Conservation (phyloP, 2,888 invertebrate genomes). For the Ariolimax columbianus region DNA sequence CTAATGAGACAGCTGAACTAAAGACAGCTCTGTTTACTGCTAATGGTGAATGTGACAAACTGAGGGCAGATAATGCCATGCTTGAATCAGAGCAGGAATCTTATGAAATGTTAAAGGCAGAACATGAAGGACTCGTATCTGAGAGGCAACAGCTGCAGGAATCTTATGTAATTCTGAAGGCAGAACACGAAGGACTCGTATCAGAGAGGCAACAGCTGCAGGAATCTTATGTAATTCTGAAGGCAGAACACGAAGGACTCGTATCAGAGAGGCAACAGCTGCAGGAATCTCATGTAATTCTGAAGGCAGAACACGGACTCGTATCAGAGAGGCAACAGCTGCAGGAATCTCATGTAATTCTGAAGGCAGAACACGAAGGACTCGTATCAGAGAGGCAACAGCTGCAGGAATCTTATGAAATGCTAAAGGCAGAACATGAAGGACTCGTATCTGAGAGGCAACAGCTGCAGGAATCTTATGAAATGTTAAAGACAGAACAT, state of each 20-base stretch:
- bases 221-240: background rate
- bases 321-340: background rate
- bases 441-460: background rate
- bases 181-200: background rate
- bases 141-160: slow-evolving; percentile 1
- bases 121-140: background rate
- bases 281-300: background rate
- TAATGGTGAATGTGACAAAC: background rate
- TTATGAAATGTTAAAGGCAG: background rate
- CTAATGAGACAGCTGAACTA: background rate
- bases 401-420: slow-evolving; percentile 2
- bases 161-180: background rate
- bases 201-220: slow-evolving; percentile 2
- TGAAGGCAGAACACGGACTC: background rate
- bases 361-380: background rate
- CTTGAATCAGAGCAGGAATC: slow-evolving; percentile 9
- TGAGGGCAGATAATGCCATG: background rate
- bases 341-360: background rate
- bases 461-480: background rate
- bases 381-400: slow-evolving; percentile 11
- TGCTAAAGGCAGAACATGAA: background rate
- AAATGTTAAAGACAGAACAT: background rate
- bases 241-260: background rate
- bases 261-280: background rate
- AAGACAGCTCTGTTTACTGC: background rate